Percentiles rank a stretch among this genome's conserved stretches.
phyloP scores from a whole-genome alignment of 2,797 vertebrate species.

The Craterocephalus amniculus region DNA sequence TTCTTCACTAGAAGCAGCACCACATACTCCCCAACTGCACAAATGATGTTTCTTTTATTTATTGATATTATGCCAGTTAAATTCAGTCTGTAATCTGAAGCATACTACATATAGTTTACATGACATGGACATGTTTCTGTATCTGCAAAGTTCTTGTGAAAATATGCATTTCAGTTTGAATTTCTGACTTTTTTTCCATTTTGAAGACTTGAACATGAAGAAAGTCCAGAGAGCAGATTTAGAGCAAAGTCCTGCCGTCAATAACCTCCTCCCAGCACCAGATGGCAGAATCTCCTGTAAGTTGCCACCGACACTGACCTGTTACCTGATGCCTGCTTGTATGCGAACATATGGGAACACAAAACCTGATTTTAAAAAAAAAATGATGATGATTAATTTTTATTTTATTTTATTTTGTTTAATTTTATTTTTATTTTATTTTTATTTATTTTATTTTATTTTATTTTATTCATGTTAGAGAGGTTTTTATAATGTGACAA shows the following conservation, averaged over 20 bases:
- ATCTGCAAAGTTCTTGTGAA: neutral
- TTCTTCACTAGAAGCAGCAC: neutral
- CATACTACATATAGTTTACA: neutral
- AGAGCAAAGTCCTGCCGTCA: slow-evolving; percentile 35
- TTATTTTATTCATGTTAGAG: too few relatives aligned
- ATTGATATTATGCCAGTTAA: neutral
- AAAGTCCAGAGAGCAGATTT: slow-evolving; percentile 67
- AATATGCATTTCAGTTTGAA: neutral
- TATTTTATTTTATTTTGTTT: too few relatives aligned
- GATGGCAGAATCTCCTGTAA: slow-evolving; percentile 68
- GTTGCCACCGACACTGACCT: neutral
- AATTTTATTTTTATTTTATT: too few relatives aligned
- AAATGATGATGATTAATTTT: too few relatives aligned
- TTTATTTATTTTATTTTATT: too few relatives aligned
- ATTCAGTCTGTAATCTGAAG: neutral
- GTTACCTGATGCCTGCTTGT: too few relatives aligned
- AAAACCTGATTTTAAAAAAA: too few relatives aligned
- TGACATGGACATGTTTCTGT: neutral
- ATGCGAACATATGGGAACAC: neutral
- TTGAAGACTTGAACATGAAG: slow-evolving; percentile 73
- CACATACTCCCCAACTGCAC: neutral
- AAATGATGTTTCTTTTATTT: too few relatives aligned
- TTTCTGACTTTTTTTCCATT: slow-evolving; percentile 9
- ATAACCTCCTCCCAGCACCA: slow-evolving; percentile 56
- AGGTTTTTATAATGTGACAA: neutral